Evolutionary conservation across 2,797 vertebrate genomes (phyloP).

Genomic region (Sebastes melanostomus): DNA sequence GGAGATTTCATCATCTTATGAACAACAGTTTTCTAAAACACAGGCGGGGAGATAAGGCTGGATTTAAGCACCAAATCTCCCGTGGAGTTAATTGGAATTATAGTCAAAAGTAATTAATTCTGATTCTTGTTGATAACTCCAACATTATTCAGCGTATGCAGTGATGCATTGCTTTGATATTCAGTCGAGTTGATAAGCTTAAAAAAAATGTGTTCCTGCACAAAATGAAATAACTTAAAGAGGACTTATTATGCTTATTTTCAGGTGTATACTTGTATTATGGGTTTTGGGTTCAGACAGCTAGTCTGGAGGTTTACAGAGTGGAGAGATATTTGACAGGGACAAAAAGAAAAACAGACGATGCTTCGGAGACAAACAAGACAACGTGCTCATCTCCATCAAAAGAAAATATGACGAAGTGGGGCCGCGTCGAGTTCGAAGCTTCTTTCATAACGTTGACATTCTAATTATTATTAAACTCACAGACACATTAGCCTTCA

Average conservation of each 20-base stretch:
- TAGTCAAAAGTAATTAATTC: constrained; percentile 56
- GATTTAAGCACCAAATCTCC: constrained; percentile 29
- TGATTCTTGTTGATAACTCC: constrained; percentile 49
- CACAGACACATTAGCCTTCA: no score
- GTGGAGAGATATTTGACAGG: no score
- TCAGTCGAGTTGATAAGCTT: neutral
- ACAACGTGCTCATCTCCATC: no score
- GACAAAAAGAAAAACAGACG: no score
- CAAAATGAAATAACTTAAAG: neutral
- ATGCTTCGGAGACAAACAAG: no score
- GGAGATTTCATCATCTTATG: constrained; percentile 23
- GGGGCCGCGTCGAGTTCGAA: no score
- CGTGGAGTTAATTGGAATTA: constrained; percentile 56
- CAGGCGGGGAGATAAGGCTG: constrained; percentile 31
- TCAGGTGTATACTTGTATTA: no score
- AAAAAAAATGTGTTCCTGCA: neutral
- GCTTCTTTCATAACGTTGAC: no score
- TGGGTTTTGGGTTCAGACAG: no score
- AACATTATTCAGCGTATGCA: constrained; percentile 2
- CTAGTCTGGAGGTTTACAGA: no score
- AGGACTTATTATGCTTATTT: neutral
- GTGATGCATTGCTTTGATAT: constrained; percentile 11
- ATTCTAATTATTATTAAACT: no score
- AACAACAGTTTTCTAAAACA: constrained; percentile 25
- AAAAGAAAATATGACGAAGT: no score